These are phyloP conservation scores for Microtus pennsylvanicus DNA, from an alignment of 2,113 vertebrate species.

Conservation along the genomic window DNA sequence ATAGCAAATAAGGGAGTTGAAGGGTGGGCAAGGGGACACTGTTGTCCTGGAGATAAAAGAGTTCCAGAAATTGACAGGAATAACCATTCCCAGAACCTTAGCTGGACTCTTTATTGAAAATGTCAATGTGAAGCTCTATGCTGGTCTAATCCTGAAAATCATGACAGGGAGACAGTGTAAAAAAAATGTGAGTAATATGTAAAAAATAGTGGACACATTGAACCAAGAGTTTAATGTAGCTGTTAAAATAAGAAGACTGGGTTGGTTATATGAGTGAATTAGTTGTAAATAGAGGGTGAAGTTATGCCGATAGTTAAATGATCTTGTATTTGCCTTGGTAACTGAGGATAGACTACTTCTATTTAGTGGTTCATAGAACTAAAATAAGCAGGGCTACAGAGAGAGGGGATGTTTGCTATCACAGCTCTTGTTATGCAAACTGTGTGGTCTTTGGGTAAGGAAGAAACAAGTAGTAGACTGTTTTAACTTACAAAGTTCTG, in stretches of 20 bases:
- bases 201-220: background rate
- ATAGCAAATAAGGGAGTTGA: background rate
- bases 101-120: background rate
- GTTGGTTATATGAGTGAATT: background rate
- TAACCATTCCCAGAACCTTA: background rate
- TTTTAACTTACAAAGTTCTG: slow-evolving; percentile 43
- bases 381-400: background rate
- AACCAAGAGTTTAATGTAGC: background rate
- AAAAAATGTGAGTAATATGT: slow-evolving; percentile 23
- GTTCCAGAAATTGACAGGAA: slow-evolving; percentile 20
- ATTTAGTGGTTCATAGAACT: slow-evolving; percentile 12
- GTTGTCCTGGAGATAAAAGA: slow-evolving; percentile 22
- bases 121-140: background rate
- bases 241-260: slow-evolving; percentile 5
- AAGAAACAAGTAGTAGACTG: slow-evolving; percentile 11
- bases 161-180: background rate
- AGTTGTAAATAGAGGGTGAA: background rate
- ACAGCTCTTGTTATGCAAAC: background rate
- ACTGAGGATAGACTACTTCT: background rate
- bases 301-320: slow-evolving; percentile 14
- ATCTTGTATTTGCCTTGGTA: background rate
- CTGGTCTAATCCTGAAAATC: background rate
- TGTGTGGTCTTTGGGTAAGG: background rate
- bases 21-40: background rate
- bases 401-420: slow-evolving; percentile 6